Conservation (phyloP, 2,888 invertebrate genomes). For the Plusia festucae region DNA sequence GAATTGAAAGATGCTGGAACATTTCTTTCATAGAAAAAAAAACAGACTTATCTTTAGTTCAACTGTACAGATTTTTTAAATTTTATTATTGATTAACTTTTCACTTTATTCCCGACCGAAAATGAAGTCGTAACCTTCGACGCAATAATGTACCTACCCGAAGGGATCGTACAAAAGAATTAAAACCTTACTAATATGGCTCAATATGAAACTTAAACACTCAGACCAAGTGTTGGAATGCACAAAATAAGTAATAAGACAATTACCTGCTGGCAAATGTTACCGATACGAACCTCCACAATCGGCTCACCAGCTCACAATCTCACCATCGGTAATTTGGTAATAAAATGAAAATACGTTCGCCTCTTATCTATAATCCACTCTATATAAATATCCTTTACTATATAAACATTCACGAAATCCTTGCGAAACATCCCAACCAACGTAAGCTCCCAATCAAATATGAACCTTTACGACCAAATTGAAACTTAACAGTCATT, state of each 20-base stretch:
- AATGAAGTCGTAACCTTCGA: not conserved
- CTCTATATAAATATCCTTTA: constrained; percentile 83
- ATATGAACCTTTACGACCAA: constrained; percentile 63
- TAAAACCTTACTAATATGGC: constrained; percentile 22
- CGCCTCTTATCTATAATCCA: constrained; percentile 86
- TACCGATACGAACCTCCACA: constrained; percentile 77
- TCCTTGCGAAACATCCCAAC: constrained; percentile 63
- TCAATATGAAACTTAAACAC: constrained; percentile 45
- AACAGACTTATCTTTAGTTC: no score
- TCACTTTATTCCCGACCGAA: no score
- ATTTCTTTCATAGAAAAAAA: no score
- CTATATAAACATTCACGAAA: constrained; percentile 82
- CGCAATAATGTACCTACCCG: not conserved
- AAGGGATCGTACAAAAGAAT: constrained; percentile 14
- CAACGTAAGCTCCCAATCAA: constrained; percentile 53
- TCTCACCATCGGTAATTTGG: constrained; percentile 89
- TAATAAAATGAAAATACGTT: constrained; percentile 90
- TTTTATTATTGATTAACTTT: no score
- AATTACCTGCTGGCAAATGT: constrained; percentile 86
- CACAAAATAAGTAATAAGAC: constrained; percentile 80
- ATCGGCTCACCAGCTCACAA: constrained; percentile 76
- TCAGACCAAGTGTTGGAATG: constrained; percentile 73
- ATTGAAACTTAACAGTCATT: constrained; percentile 53
- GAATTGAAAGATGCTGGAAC: not conserved
- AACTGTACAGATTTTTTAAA: no score